Base-by-base conservation (phyloP, 2,113 vertebrate genomes). In the Erythrolamprus reginae region DNA sequence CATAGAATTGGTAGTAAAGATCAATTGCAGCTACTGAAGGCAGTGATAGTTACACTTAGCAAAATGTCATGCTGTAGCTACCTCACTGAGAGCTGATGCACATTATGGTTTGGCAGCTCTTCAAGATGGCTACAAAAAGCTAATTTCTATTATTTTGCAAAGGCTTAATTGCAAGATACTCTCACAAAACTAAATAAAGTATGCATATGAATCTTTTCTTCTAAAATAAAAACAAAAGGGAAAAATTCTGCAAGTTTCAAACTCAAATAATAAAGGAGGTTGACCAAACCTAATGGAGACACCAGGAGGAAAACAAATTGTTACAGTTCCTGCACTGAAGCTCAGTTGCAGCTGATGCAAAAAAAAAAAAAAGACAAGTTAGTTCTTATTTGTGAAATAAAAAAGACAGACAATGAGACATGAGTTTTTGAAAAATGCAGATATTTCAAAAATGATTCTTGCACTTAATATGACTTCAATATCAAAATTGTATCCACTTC, bases 41-140 rank as follows among this genome's bases (percentile, higher is more conserved):
- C 65, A 89, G 17, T 86, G 24, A 77, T 50, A 82, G 51, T 82
- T 23, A 87, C 42, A 51, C 53, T 87, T 51, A 91, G 84, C 28
- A 93, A 84, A 90, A 91, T 86, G 7, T 10, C 50, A 84, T 23
- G 4, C 92, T 93, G 90, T 88, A 53, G 45, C 45, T 45, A 45
- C 5, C 45, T 45, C 82, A n/a, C 5, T 4, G 3, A 58, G 70
- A 90, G 61, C 42, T 0, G 0, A 77, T 70, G 85, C 52, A 4
- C 28, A 87, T 28, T 56, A 19, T 70, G 13, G 13, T 38, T 70
- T 70, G 65, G n/a, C n/a, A 70, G 33, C 33, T 38, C n/a, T 77
- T 38, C 33, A 77, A 38, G 15, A 38, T 77, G 65, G 15, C n/a
- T 38, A 38, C n/a, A 38, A 38, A 33, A 77, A 77, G 15, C 65